Base-by-base conservation (phyloP, 2,113 vertebrate species). In the Odontophorus gujanensis region DNA sequence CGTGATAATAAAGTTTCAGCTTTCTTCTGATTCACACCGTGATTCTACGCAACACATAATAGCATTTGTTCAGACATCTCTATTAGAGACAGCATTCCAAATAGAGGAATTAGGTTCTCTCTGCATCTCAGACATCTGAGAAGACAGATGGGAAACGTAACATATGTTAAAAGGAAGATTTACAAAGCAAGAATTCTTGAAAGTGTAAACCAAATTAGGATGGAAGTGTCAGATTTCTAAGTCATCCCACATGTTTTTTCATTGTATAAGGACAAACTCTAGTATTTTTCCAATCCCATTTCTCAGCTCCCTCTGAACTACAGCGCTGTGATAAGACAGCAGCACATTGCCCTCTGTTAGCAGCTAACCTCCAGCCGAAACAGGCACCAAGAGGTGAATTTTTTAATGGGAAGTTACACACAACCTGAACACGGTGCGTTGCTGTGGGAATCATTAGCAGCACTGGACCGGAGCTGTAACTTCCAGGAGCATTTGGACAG, bases 141-240 rank as follows among this genome's bases (percentile, higher is more conserved):
- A 93, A 93, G 83, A 93, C 94, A 96, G 95, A 96, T 96, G 95
- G 95, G 93, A 96, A 96, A 93, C 78, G 85, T 73, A 96, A 89
- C 78, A 79, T 94, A 96, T 82, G 81, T 92, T 93, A 96, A 95
- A 92, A 92, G 75, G 34, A 91, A 89, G 72, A 95, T 85, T 93
- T 91, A 96, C 91, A 96, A 95, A 95, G 94, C 91, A 97, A 93
- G 93, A 95, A 89, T 87, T 89, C 87, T 94, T 74, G 77, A 93
- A 94, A 95, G 92, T 86, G 92, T 93, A 97, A 95, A 96, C 85
- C 58, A 90, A 81, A 91, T 94, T 86, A 90, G 55, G 76, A 62
- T 85, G 82, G 51, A 94, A 81, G 90, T 73, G 82, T 84, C 80
- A 90, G 43, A 92, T 96, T 96, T 90, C 92, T 86, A 94, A 95